Evolutionary conservation across 30 jellyfish, hydroid and myxozoan species (phyloP).

Genomic region (Morbakka virulenta): DNA sequence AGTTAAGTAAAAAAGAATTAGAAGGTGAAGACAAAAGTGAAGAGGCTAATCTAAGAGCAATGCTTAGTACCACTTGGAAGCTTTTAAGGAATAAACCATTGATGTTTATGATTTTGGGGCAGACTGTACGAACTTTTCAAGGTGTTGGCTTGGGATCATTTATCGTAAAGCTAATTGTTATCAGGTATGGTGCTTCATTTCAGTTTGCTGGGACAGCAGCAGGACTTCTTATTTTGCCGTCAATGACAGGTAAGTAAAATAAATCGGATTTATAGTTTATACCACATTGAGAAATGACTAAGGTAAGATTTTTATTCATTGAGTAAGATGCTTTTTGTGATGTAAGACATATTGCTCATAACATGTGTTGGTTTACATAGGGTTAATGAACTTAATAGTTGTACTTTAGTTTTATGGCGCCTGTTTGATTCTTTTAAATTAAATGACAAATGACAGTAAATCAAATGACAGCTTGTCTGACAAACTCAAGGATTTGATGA

Average conservation of each 20-base stretch:
- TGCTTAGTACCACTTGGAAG: background rate
- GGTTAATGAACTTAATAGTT: too few species aligned
- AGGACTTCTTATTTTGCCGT: conserved; percentile 30
- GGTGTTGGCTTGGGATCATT: conserved; percentile 42
- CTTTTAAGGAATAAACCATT: conserved; percentile 6
- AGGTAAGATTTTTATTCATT: too few species aligned
- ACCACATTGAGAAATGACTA: too few species aligned
- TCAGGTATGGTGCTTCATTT: conserved; percentile 41
- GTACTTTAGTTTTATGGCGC: too few species aligned
- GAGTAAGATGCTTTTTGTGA: too few species aligned
- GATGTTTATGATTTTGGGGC: conserved; percentile 21
- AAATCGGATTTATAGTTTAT: too few species aligned
- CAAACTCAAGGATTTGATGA: too few species aligned
- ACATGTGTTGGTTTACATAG: too few species aligned
- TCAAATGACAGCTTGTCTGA: too few species aligned
- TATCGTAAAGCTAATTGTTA: conserved; percentile 17
- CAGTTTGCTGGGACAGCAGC: conserved; percentile 25
- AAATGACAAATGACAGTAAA: too few species aligned
- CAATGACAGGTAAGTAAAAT: conserved; percentile 45
- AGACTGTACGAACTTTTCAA: conserved; percentile 22
- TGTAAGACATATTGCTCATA: too few species aligned
- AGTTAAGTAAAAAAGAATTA: conserved; percentile 20
- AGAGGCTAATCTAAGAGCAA: conserved; percentile 18
- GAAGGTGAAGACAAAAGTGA: conserved; percentile 2
- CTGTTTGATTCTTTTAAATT: too few species aligned